Base-by-base conservation (phyloP, 2,888 invertebrate species). In the Ctenicera cuprea region DNA sequence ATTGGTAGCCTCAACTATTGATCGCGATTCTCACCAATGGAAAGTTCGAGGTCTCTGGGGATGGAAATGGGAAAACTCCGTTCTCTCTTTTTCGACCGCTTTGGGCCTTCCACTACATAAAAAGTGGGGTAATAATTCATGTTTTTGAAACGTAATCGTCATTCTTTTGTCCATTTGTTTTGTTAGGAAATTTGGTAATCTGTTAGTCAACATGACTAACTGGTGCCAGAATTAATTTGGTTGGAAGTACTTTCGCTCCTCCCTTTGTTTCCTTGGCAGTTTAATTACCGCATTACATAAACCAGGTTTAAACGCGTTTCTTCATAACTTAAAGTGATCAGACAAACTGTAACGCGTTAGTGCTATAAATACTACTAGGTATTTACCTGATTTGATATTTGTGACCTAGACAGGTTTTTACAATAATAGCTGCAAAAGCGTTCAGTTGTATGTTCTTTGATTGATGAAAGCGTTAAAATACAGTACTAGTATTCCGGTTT, bases 1-100 rank as follows among this genome's bases (percentile, higher is more conserved):
- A 65, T 65, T 70, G 69, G 73, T 74, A 59, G 73, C 65, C 66
- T 74, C 73, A 70, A 74, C 57, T 74, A 74, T 74, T 74, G 73
- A 74, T 74, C 73, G 73, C 65, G 18, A 22, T 48, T 43, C 69
- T 74, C 69, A 59, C 73, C 73, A 74, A 74, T 74, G 64, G 63
- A 52, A 63, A 52, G 63, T 68, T 61, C 68, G 62, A 30, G 38
- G 38, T 26, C 63, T 57, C 52, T 64, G 73, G 73, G 68, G 73
- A 73, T 73, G 63, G 59, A 73, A 73, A 63, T 68, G 73, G 63
- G 67, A 73, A 68, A 73, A 73, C 43, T 65, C 43, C 14, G 54
- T 38, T 30, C 43, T 73, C 65, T 66, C 65, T 66, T 66, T 66
- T 66, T 66, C 50, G 65, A 66, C 65, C 37, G 65, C 65, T 66